phyloP scores from a whole-genome alignment of 1,140 invertebrate species.

The Elysia chlorotica region DNA sequence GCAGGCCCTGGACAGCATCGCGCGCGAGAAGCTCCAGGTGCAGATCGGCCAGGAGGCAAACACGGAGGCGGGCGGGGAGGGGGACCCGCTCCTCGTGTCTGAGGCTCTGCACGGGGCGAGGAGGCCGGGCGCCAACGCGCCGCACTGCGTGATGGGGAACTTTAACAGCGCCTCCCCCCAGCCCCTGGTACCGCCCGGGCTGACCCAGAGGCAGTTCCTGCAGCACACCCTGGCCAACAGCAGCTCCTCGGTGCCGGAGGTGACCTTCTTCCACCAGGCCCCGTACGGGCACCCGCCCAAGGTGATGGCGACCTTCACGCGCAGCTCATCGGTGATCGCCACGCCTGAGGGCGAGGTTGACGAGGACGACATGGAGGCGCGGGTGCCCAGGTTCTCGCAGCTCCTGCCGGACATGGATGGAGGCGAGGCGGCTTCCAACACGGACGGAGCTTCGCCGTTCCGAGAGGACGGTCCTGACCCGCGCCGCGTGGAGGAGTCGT shows the following conservation, averaged over 20 bases:
- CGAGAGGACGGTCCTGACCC: too few species aligned
- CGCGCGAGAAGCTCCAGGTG: slow-evolving; percentile 7
- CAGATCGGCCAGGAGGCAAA: slow-evolving; percentile 6
- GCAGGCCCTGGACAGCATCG: slow-evolving; percentile 15
- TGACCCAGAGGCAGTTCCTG: background rate
- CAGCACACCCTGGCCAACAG: background rate
- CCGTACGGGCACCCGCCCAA: background rate
- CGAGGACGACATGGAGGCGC: slow-evolving; percentile 17
- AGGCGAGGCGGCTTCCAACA: background rate
- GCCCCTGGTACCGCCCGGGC: too few species aligned
- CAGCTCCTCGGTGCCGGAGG: background rate
- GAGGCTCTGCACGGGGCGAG: background rate
- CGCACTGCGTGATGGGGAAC: too few species aligned
- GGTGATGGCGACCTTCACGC: background rate
- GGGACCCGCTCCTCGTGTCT: slow-evolving; percentile 14
- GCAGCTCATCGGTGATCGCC: slow-evolving; percentile 19
- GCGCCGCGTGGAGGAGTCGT: too few species aligned
- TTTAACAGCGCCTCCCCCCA: too few species aligned
- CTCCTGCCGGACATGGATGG: slow-evolving; percentile 6
- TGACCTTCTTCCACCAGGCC: background rate
- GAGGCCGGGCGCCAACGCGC: too few species aligned
- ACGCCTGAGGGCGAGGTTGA: slow-evolving; percentile 22
- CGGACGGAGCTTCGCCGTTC: background rate
- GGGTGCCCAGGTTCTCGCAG: slow-evolving; percentile 14
- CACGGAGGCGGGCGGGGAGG: slow-evolving; percentile 10